Evolutionary conservation across 2,888 invertebrate genomes (phyloP).

Genomic region (Nemapogon koenigi): DNA sequence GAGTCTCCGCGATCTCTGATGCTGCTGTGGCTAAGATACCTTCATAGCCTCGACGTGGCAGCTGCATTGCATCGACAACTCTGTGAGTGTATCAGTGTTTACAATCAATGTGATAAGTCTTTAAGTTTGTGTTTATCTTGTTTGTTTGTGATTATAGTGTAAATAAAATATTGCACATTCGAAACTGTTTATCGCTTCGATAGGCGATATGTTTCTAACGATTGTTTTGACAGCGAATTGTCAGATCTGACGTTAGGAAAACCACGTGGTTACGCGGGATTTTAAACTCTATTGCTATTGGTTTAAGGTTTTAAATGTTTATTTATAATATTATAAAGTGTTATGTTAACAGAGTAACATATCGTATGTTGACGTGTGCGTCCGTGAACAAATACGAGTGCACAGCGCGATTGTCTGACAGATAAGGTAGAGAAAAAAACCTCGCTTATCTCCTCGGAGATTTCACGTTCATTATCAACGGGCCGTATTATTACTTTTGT

Average conservation of each 20-base stretch:
- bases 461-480: conserved; percentile 55
- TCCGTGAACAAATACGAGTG: conserved; percentile 12
- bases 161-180: conserved; percentile 34
- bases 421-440: conserved; percentile 28
- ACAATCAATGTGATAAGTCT: conserved; percentile 25
- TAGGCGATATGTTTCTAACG: too few species aligned
- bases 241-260: too few species aligned
- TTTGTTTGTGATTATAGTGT: conserved; percentile 37
- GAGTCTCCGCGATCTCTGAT: conserved; percentile 34
- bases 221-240: too few species aligned
- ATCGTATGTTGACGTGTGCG: conserved; percentile 18
- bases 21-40: conserved; percentile 57
- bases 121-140: conserved; percentile 50
- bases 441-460: conserved; percentile 37
- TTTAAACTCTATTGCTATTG: too few species aligned
- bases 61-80: conserved; percentile 32
- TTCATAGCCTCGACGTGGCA: conserved; percentile 46
- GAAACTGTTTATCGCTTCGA: conserved; percentile 5
- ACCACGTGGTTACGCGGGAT: too few species aligned
- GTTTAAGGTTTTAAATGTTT: not conserved
- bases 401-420: conserved; percentile 25
- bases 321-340: conserved; percentile 5
- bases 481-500: conserved; percentile 12
- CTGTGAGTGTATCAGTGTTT: conserved; percentile 37
- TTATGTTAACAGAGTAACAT: not conserved